Evolutionary conservation across 2,888 invertebrate species (phyloP), one percentile per base, ranked within the genome.

Genomic region (Acanthosepion pharaonis): DNA sequence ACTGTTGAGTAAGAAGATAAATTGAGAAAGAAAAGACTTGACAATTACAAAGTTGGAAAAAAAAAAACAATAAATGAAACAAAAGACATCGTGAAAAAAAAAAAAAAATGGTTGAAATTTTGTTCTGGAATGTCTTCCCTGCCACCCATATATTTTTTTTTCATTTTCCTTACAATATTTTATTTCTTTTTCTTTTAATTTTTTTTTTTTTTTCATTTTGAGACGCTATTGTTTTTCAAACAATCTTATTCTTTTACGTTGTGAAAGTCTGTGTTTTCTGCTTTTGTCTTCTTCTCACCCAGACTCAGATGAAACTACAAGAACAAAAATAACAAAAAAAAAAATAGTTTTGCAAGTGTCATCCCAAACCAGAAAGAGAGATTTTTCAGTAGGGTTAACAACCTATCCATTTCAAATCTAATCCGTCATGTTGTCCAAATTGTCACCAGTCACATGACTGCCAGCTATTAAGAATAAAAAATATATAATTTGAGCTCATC

Each of bases 371-470:
- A 78, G n/a, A 78, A n/a, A 78, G 9, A 78, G n/a, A 4, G 78
- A 64, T 2, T n/a, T 15, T 9, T n/a, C 78, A 11, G n/a, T 18
- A 15, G 78, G 78, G 78, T 78, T 15, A 78, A n/a, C 78, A n/a
- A 78, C 78, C 78, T 78, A 78, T 78, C 78, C 78, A 78, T 78
- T 78, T 78, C 78, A 78, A 33, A 78, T 33, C 11, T 78, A 78
- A 78, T 78, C 78, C 78, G 78, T 78, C 78, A 78, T 33, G n/a
- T 33, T 78, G 78, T n/a, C 78, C n/a, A 78, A 78, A 78, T n/a
- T 78, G 78, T 78, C 78, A 78, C 78, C n/a, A 11, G 78, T 78
- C 78, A 78, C 78, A 78, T 78, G 78, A n/a, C 78, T 78, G n/a
- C 33, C 78, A 78, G 78, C 78, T n/a, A 78, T 78, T n/a, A n/a